These are phyloP conservation scores for Bombus haemorrhoidalis DNA, from an alignment of 1,140 invertebrate species.

Conservation along the genomic window DNA sequence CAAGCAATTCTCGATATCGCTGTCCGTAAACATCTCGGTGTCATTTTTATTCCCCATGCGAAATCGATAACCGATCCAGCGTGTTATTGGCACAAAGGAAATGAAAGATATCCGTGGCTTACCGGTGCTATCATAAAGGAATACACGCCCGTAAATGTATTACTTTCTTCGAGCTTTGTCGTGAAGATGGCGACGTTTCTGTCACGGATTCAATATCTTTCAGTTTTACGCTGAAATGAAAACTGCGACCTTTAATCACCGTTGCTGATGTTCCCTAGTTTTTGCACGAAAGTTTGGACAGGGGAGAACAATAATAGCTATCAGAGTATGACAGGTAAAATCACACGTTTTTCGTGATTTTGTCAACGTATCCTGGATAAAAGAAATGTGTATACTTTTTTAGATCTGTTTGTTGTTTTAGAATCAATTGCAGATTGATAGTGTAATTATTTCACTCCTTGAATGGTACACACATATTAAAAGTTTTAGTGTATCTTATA, in stretches of 20 bases:
- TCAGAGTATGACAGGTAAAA: not conserved
- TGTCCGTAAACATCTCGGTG: slow-evolving; percentile 5
- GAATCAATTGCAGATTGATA: not conserved
- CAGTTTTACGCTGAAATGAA: not conserved
- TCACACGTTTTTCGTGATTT: not conserved
- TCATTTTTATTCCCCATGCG: slow-evolving; percentile 23
- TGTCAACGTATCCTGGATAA: not conserved
- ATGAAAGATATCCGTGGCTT: slow-evolving; percentile 24
- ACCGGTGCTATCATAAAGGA: slow-evolving; percentile 32
- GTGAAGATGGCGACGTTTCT: not conserved
- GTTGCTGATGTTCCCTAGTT: not conserved
- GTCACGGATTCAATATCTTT: slow-evolving; percentile 24
- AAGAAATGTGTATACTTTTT: not conserved
- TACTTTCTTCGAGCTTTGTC: not conserved
- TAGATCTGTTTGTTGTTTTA: not conserved
- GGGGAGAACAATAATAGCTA: not conserved
- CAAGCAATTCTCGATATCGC: not conserved
- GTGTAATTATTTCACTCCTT: not conserved
- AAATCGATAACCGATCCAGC: slow-evolving; percentile 44
- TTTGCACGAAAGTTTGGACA: not conserved
- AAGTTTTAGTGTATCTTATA: too few species aligned
- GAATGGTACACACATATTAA: too few species aligned
- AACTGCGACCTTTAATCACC: slow-evolving; percentile 22
- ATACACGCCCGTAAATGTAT: slow-evolving; percentile 27
- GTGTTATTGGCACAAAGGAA: slow-evolving; percentile 31